phyloP scores from a whole-genome alignment of 2,888 invertebrate species.

The Leucozona laternaria region DNA sequence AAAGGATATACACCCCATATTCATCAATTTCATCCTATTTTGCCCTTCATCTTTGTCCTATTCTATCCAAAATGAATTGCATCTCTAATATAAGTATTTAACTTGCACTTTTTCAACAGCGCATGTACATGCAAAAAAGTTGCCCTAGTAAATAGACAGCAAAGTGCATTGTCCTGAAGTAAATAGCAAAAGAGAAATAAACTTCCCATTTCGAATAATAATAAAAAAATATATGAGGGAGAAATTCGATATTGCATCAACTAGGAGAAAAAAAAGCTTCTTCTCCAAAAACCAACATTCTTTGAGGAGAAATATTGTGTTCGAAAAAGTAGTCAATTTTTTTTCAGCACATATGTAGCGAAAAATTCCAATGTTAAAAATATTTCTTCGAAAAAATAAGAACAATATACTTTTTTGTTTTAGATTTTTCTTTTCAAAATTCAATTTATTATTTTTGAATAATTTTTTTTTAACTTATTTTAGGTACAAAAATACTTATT shows the following conservation, averaged over 20 bases:
- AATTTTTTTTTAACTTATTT: conserved; percentile 50
- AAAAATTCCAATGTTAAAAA: neutral
- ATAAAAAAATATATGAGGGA: conserved; percentile 23
- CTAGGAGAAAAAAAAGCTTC: conserved; percentile 9
- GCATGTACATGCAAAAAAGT: conserved; percentile 35
- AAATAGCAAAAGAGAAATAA: conserved; percentile 33
- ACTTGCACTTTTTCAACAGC: conserved; percentile 43
- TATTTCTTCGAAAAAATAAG: conserved; percentile 7
- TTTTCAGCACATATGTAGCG: neutral
- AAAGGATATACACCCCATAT: neutral
- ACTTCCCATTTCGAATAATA: conserved; percentile 29
- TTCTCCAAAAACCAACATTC: neutral
- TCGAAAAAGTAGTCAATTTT: conserved; percentile 1
- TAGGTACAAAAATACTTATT: conserved; percentile 69
- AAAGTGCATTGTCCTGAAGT: conserved; percentile 62
- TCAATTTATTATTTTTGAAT: conserved; percentile 6
- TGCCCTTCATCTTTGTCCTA: neutral
- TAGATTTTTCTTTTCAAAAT: conserved; percentile 42
- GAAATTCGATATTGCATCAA: conserved; percentile 16
- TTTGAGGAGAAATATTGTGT: neutral
- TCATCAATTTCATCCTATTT: neutral
- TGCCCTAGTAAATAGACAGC: conserved; percentile 58
- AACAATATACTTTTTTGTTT: conserved; percentile 35
- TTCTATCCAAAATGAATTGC: neutral
- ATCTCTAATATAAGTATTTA: neutral